Evolutionary conservation across 2,888 invertebrate genomes (phyloP).

Genomic region (Tetrapedia diversipes): DNA sequence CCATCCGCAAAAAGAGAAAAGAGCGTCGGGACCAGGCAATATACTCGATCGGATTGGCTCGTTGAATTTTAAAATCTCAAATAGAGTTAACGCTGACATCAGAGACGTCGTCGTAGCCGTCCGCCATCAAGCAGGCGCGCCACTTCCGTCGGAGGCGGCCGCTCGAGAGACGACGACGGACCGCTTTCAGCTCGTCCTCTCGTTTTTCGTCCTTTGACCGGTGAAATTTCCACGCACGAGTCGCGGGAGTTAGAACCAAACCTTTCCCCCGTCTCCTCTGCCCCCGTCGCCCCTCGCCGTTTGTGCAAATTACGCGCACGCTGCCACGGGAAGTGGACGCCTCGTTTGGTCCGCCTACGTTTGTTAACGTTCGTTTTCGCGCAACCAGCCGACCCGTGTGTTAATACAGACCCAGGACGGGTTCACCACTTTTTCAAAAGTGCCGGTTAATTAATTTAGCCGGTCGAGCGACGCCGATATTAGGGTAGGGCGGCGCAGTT

Average conservation of each 20-base stretch:
- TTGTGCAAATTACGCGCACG: conserved; percentile 38
- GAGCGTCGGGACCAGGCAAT: conserved; percentile 33
- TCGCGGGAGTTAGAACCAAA: conserved; percentile 19
- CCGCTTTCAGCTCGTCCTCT: conserved; percentile 50
- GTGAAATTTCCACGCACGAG: conserved; percentile 43
- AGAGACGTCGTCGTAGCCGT: conserved; percentile 44
- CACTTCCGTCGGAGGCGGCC: conserved; percentile 40
- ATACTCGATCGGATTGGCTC: conserved; percentile 71
- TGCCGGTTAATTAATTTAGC: conserved; percentile 52
- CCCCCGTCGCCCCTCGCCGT: neutral
- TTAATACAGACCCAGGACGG: conserved; percentile 11
- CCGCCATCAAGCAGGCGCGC: conserved; percentile 12
- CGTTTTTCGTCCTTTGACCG: conserved; percentile 62
- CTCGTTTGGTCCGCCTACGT: conserved; percentile 17
- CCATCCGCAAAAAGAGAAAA: conserved; percentile 48
- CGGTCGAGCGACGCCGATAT: conserved; percentile 26
- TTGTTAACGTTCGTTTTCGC: conserved; percentile 45
- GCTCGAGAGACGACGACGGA: conserved; percentile 47
- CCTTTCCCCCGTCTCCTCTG: neutral
- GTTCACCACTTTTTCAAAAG: conserved; percentile 37
- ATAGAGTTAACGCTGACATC: conserved; percentile 70
- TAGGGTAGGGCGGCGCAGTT: conserved; percentile 37
- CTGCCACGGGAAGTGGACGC: neutral
- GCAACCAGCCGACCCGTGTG: conserved; percentile 18
- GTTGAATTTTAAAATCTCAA: conserved; percentile 74